These are phyloP conservation scores for Abscondita cerata DNA, from an alignment of 2,888 invertebrate species.

Conservation along the genomic window DNA sequence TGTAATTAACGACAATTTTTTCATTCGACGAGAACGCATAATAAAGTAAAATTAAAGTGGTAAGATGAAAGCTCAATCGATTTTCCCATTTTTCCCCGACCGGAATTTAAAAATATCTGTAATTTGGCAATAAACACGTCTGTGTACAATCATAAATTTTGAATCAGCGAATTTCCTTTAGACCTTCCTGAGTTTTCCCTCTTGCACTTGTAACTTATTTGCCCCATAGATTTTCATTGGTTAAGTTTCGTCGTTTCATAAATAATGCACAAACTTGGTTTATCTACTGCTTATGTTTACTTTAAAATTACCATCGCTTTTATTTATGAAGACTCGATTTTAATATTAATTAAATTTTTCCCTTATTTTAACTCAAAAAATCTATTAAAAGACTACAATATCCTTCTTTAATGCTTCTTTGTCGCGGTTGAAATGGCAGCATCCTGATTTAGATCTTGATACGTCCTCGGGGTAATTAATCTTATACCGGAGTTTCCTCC, in stretches of 20 bases:
- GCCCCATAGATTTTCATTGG: slow-evolving; percentile 29
- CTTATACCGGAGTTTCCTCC: slow-evolving; percentile 1
- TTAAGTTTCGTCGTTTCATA: slow-evolving; percentile 21
- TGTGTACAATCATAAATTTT: slow-evolving; percentile 23
- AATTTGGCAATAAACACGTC: slow-evolving; percentile 12
- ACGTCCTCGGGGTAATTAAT: slow-evolving; percentile 4
- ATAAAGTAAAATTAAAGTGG: slow-evolving; percentile 21
- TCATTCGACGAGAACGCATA: not conserved
- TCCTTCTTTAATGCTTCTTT: slow-evolving; percentile 6
- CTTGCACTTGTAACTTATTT: slow-evolving; percentile 30
- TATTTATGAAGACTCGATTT: slow-evolving; percentile 6
- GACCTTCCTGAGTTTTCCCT: slow-evolving; percentile 20
- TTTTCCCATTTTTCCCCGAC: not conserved
- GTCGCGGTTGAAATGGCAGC: slow-evolving; percentile 10
- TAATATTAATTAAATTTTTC: too few species aligned
- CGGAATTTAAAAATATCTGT: slow-evolving; percentile 20
- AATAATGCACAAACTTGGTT: slow-evolving; percentile 30
- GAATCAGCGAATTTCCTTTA: slow-evolving; percentile 26
- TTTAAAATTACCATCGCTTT: not conserved
- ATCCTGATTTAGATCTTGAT: slow-evolving; percentile 8
- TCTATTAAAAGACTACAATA: slow-evolving; percentile 1
- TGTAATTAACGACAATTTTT: slow-evolving; percentile 19
- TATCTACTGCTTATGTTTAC: slow-evolving; percentile 25
- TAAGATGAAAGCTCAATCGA: not conserved
- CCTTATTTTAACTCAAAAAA: not conserved